These are phyloP conservation scores for Stegodyphus mimosarum DNA, from an alignment of 1,140 invertebrate species.

Conservation along the genomic window DNA sequence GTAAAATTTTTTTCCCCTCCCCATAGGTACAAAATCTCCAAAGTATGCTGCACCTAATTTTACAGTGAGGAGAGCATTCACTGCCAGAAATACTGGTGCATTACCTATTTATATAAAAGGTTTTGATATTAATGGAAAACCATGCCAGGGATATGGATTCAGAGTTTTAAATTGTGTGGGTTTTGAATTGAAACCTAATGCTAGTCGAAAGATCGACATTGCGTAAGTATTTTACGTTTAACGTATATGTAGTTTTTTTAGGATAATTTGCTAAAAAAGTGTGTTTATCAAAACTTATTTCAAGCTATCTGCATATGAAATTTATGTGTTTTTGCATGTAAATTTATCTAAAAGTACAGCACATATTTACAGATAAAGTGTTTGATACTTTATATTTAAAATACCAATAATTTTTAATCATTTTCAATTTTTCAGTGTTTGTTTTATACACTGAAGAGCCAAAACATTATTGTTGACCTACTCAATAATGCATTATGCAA, in stretches of 20 bases:
- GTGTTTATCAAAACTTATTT: background rate
- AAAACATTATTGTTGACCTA: no score
- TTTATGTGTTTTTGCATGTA: no score
- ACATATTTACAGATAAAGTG: no score
- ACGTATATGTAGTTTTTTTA: background rate
- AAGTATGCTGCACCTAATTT: slow-evolving; percentile 76
- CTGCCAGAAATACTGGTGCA: slow-evolving; percentile 88
- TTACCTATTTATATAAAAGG: slow-evolving; percentile 77
- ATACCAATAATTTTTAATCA: no score
- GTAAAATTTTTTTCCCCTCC: no score
- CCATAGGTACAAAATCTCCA: slow-evolving; percentile 70
- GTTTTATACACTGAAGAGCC: no score
- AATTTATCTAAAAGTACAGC: background rate
- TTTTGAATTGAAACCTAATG: slow-evolving; percentile 84
- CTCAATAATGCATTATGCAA: no score
- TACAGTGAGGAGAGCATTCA: slow-evolving; percentile 85
- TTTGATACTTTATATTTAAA: no score
- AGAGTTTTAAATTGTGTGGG: slow-evolving; percentile 84
- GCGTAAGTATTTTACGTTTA: slow-evolving; percentile 69
- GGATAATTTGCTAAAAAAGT: background rate
- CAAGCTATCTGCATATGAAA: no score
- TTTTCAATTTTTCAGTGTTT: no score
- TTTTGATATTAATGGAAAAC: slow-evolving; percentile 80
- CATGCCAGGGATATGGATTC: slow-evolving; percentile 90
- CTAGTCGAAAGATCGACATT: slow-evolving; percentile 86